A percentile compares a stretch with the other conserved stretches of the same genome.
Conservation (phyloP, 2,113 vertebrate genomes). For the Phaetusa simplex region DNA sequence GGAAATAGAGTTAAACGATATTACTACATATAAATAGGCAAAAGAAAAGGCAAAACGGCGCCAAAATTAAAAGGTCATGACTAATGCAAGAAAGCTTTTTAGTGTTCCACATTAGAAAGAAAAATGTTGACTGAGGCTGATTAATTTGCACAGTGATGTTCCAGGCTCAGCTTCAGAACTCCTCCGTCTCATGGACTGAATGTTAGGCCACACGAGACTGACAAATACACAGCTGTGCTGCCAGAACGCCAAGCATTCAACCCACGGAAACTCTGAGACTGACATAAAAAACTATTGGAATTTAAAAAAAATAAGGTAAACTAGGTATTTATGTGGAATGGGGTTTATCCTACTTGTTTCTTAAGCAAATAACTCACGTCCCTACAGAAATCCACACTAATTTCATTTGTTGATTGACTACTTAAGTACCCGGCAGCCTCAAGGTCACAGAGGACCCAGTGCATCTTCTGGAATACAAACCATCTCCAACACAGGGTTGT, state of each 20-base stretch:
- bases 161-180: neutral
- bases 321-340: neutral
- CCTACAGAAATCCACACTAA: neutral
- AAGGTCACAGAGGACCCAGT: neutral
- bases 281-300: neutral
- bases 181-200: neutral
- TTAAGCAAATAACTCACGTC: neutral
- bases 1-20: neutral
- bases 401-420: neutral
- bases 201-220: neutral
- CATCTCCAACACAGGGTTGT: neutral
- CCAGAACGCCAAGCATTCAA: neutral
- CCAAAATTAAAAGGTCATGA: neutral
- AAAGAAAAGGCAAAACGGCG: neutral
- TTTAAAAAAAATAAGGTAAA: neutral
- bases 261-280: neutral
- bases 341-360: neutral
- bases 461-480: neutral
- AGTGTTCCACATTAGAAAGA: neutral
- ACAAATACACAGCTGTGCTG: neutral
- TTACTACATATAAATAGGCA: neutral
- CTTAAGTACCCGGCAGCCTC: neutral
- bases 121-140: neutral
- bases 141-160: neutral
- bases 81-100: neutral